Conservation (phyloP, 2,888 invertebrate genomes). For the Drosophila paramelanica region DNA sequence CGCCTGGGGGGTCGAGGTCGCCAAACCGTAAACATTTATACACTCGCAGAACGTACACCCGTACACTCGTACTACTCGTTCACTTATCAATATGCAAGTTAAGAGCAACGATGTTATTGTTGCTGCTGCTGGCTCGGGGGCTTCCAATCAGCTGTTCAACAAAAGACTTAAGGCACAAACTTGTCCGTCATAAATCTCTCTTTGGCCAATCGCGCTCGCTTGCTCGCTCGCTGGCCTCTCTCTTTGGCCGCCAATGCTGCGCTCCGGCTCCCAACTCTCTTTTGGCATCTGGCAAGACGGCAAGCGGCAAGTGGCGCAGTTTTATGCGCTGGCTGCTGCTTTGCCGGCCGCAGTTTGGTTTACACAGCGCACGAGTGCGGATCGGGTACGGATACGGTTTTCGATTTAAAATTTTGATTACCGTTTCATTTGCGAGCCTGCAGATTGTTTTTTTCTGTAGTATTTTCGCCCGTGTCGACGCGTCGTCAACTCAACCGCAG, state of each 20-base stretch:
- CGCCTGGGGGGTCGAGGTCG: conserved; percentile 78
- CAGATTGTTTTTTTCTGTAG: conserved; percentile 6
- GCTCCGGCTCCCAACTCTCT: conserved; percentile 40
- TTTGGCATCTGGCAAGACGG: conserved; percentile 47
- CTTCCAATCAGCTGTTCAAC: conserved; percentile 74
- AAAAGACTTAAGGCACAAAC: conserved; percentile 76
- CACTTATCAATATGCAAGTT: conserved; percentile 70
- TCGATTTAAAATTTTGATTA: conserved; percentile 37
- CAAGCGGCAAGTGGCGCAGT: conserved; percentile 66
- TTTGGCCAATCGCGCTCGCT: conserved; percentile 45
- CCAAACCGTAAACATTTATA: conserved; percentile 71
- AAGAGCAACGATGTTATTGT: conserved; percentile 33
- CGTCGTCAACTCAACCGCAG: conserved; percentile 25
- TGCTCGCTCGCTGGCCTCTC: conserved; percentile 19
- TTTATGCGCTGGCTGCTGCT: conserved; percentile 77
- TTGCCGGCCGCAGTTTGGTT: conserved; percentile 81
- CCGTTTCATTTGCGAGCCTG: conserved; percentile 38
- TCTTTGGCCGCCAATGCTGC: conserved; percentile 17
- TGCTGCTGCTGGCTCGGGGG: conserved; percentile 27
- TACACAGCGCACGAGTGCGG: conserved; percentile 77
- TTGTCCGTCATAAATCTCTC: conserved; percentile 76
- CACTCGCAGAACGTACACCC: conserved; percentile 20
- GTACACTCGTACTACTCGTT: conserved; percentile 25
- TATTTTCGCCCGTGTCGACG: conserved; percentile 14
- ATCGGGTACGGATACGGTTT: conserved; percentile 57